Percentiles rank a stretch among this genome's conserved stretches.
These are phyloP conservation scores for Pipistrellus kuhlii DNA, from an alignment of 2,797 vertebrate genomes.

Conservation along the genomic window DNA sequence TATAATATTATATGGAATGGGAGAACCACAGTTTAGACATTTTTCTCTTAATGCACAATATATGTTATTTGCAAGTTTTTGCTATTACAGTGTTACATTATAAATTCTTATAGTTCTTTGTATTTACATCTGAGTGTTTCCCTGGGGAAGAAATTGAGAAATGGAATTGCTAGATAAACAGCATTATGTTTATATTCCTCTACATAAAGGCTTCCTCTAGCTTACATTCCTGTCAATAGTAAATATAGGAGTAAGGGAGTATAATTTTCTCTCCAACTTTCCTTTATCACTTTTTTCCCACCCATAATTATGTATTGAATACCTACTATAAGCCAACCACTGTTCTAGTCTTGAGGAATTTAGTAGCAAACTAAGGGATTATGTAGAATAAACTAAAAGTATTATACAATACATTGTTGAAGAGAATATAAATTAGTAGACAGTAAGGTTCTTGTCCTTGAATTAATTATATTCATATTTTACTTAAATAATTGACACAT, in stretches of 20 bases:
- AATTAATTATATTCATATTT: not conserved
- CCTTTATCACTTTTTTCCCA: not conserved
- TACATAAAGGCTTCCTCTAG: not conserved
- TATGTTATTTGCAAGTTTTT: constrained; percentile 35
- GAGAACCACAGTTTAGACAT: not conserved
- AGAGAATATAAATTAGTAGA: not conserved
- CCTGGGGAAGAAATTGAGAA: not conserved
- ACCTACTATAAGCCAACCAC: not conserved
- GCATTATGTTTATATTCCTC: not conserved
- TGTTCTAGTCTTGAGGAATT: not conserved
- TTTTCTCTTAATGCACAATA: not conserved
- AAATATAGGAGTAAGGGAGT: not conserved
- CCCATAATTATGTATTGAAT: not conserved
- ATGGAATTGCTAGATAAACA: not conserved
- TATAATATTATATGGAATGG: not conserved
- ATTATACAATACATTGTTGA: no score
- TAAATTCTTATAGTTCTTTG: not conserved
- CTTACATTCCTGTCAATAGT: not conserved
- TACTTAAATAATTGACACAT: not conserved
- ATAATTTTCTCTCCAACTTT: not conserved
- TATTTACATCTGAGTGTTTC: constrained; percentile 15
- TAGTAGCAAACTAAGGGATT: not conserved
- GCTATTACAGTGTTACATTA: not conserved
- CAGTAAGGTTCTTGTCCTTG: not conserved
- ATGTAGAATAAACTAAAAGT: no score